Evolutionary conservation across 37 sponge, comb jelly and placozoan genomes (phyloP).

Genomic region (Oscarella lobularis): DNA sequence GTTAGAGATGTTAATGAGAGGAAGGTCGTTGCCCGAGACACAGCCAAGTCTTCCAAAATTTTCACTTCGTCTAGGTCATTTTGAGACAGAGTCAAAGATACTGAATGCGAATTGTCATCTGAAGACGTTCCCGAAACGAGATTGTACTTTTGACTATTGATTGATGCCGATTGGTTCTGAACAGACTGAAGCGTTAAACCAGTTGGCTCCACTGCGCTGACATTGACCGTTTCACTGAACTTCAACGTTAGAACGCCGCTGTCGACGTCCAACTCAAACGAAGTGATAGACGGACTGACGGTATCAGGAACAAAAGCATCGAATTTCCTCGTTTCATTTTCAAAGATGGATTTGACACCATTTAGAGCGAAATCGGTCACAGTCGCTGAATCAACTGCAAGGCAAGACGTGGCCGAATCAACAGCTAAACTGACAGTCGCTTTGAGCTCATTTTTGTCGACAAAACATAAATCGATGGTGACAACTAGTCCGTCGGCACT

Average conservation of each 20-base stretch:
- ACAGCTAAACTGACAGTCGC: not conserved
- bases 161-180: not conserved
- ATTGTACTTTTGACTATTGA: not conserved
- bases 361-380: not conserved
- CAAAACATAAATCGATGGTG: slow-evolving; percentile 24
- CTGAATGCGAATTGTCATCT: not conserved
- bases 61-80: slow-evolving; percentile 53
- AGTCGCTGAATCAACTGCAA: not conserved
- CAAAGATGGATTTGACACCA: not conserved
- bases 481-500: slow-evolving; percentile 10
- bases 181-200: not conserved
- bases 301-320: not conserved
- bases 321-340: not conserved
- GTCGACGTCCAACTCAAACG: slow-evolving; percentile 11
- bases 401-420: not conserved
- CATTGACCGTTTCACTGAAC: slow-evolving; percentile 69
- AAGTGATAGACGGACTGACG: not conserved
- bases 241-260: slow-evolving; percentile 34
- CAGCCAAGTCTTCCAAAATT: slow-evolving; percentile 35
- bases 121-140: not conserved
- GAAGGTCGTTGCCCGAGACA: slow-evolving; percentile 22
- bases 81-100: slow-evolving; percentile 20
- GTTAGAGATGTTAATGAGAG: slow-evolving; percentile 30
- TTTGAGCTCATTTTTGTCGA: slow-evolving; percentile 78
- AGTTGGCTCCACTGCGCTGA: not conserved